phyloP scores from a whole-genome alignment of 1,140 invertebrate species.

The Cheumatopsyche charites region DNA sequence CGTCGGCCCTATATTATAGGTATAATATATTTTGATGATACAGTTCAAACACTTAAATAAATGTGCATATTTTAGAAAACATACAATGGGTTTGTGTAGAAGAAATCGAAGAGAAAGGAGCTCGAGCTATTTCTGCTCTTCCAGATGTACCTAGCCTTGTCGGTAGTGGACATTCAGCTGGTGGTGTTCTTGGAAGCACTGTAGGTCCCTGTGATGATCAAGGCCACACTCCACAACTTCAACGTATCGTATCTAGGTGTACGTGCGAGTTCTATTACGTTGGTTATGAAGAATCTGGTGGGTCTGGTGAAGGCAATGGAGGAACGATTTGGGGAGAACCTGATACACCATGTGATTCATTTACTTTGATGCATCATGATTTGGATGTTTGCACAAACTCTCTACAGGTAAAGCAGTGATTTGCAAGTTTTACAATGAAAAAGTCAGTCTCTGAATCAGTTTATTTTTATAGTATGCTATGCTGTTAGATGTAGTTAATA shows the following conservation, averaged over 20 bases:
- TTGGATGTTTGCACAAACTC: slow-evolving; percentile 97
- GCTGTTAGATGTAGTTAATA: slow-evolving; percentile 97
- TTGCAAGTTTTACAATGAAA: slow-evolving; percentile 9
- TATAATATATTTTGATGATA: too few species aligned
- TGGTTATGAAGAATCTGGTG: slow-evolving; percentile 76
- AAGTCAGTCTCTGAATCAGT: too few species aligned
- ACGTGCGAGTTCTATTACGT: slow-evolving; percentile 98
- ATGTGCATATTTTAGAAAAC: slow-evolving; percentile 68
- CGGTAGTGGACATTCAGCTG: slow-evolving; percentile 94
- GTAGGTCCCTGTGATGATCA: slow-evolving; percentile 72
- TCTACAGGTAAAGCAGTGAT: slow-evolving; percentile 66
- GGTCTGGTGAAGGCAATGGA: slow-evolving; percentile 47
- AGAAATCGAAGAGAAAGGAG: slow-evolving; percentile 85
- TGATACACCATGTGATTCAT: slow-evolving; percentile 92
- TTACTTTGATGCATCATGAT: slow-evolving; percentile 98
- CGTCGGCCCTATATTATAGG: too few species aligned
- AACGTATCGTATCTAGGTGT: slow-evolving; percentile 95
- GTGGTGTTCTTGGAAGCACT: slow-evolving; percentile 90
- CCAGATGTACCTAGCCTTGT: slow-evolving; percentile 89
- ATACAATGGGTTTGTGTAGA: slow-evolving; percentile 96
- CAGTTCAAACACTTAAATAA: neutral
- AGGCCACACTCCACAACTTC: slow-evolving; percentile 65
- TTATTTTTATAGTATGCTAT: slow-evolving; percentile 79
- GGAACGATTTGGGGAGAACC: slow-evolving; percentile 73
- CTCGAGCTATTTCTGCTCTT: slow-evolving; percentile 74